A percentile compares a stretch with the other conserved stretches of the same genome.
phyloP scores from a whole-genome alignment of 2,888 invertebrate species.

The Fissipunctia ypsillon region DNA sequence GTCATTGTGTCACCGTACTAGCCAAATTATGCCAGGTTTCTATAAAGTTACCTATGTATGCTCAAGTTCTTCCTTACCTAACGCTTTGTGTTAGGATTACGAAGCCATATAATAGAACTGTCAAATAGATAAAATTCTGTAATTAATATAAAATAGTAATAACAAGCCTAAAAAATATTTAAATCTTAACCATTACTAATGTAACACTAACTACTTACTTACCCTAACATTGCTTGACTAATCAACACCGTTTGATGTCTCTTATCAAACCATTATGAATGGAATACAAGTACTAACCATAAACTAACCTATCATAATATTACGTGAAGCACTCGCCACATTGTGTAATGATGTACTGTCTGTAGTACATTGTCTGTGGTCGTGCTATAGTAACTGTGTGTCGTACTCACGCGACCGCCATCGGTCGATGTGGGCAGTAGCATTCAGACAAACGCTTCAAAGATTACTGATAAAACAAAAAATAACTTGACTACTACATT shows the following conservation, averaged over 20 bases:
- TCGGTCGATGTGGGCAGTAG: constrained; percentile 73
- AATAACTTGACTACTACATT: not conserved
- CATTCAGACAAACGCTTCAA: constrained; percentile 54
- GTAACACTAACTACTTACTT: not conserved
- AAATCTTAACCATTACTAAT: not conserved
- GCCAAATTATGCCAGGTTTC: not conserved
- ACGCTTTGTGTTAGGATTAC: not conserved
- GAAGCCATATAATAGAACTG: not conserved
- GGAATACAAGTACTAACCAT: not conserved
- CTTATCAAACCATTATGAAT: not conserved
- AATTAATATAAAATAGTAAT: not conserved
- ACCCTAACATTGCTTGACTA: not conserved
- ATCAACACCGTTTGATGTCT: not conserved
- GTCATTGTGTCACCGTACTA: not conserved
- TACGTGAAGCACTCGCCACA: constrained; percentile 22
- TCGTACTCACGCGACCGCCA: constrained; percentile 72
- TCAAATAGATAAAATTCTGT: not conserved
- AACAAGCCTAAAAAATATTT: not conserved
- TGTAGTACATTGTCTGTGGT: constrained; percentile 20
- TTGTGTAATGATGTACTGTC: not conserved
- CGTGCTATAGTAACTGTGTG: constrained; percentile 59
- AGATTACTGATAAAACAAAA: not conserved
- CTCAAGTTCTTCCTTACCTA: not conserved
- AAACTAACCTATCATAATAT: not conserved
- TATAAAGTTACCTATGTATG: not conserved